phyloP scores from a whole-genome alignment of 1,140 invertebrate genomes.

The Littorina saxatilis region DNA sequence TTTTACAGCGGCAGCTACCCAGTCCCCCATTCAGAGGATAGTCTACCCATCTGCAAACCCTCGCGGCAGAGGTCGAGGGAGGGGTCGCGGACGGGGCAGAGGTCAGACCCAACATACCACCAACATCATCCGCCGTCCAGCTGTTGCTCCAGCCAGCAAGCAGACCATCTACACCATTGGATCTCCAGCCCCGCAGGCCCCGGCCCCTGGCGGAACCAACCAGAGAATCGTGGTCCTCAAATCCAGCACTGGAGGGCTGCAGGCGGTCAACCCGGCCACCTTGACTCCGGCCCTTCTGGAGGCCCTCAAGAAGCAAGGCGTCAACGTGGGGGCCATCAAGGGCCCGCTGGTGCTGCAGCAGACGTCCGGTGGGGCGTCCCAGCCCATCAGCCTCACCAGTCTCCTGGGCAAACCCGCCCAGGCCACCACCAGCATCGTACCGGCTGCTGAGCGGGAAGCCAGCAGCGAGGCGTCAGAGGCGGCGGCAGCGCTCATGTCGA shows the following conservation, averaged over 20 bases:
- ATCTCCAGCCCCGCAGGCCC: neutral
- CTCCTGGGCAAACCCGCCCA: slow-evolving; percentile 8
- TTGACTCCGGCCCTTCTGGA: slow-evolving; percentile 30
- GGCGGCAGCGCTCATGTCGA: slow-evolving; percentile 30
- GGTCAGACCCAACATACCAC: slow-evolving; percentile 1
- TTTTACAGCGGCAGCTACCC: neutral
- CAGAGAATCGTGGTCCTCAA: slow-evolving; percentile 34
- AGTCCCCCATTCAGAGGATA: neutral
- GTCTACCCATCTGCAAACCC: neutral
- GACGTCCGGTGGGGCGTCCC: neutral
- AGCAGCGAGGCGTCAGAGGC: slow-evolving; percentile 33
- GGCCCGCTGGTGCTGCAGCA: slow-evolving; percentile 14
- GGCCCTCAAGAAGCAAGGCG: slow-evolving; percentile 25
- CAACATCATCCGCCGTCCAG: slow-evolving; percentile 17
- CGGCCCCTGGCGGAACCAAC: neutral
- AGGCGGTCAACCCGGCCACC: slow-evolving; percentile 13
- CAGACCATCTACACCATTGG: slow-evolving; percentile 22
- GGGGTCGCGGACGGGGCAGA: neutral
- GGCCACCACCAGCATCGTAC: neutral
- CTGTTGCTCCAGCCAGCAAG: neutral
- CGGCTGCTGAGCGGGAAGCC: neutral
- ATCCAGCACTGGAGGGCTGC: slow-evolving; percentile 26
- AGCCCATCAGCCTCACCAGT: slow-evolving; percentile 10
- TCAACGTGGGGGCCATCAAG: slow-evolving; percentile 22
- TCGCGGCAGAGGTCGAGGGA: slow-evolving; percentile 6